Evolutionary conservation across 2,797 vertebrate species (phyloP), one percentile per base, ranked within the genome.

Genomic region (Paedocypris micromegethes): DNA sequence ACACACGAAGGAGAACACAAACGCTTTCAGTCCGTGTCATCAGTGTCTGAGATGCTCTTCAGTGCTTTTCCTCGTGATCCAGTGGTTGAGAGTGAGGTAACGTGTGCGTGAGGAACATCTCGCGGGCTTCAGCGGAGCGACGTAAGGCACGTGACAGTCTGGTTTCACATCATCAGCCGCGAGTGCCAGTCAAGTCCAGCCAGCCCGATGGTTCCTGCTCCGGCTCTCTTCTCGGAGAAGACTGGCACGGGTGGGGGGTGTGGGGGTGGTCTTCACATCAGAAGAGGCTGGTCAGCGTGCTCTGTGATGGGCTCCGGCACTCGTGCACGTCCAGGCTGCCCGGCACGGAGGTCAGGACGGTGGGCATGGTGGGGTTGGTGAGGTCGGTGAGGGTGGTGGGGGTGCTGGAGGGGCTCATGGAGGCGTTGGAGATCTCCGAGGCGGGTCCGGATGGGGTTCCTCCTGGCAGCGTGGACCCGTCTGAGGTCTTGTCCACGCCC

Each of bases 331-430:
- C 96, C 86, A 99, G 87, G 82, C 88, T 89, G 54, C 94, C 92
- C 47, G 93, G 88, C 86, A 96, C 94, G 37, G 94, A 92, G 82
- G 90, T 93, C 85, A 98, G 87, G 86, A 98, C 94, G 45, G 95
- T 95, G 83, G 96, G 95, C 94, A 99, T 96, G 72, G 94, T 93
- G 70, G 96, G 96, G 74, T 97, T 97, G 70, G 94, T 98, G 86
- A 99, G 92, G 93, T 99, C 96, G 76, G 96, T 98, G 82, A 99
- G 85, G 78, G 96, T 98, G 77, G 96, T 98, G 77, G 96, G 95
- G 49, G 96, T 97, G 88, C 91, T 93, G 78, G 96, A 96, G n/a
- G 96, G 96, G 80, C 96, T 99, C 90, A 98, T 94, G 75, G 96
- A 99, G 78, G 93, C 91, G 42, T 98, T 99, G 81, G 96, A 99